Percentiles rank a stretch among this genome's conserved stretches.
Conservation (phyloP, 2,888 invertebrate species). For the Phyllotreta striolata region DNA sequence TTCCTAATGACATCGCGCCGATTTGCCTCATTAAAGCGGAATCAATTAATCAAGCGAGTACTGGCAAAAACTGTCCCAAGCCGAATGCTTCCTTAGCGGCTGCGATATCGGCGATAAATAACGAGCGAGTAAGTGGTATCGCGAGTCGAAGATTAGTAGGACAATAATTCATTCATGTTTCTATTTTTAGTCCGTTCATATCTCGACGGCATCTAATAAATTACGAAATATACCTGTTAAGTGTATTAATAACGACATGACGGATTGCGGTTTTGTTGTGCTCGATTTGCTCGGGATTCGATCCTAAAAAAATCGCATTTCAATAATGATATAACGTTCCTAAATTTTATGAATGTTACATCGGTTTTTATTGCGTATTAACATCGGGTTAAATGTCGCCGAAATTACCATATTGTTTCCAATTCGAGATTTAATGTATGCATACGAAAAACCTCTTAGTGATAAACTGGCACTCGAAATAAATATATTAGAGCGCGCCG, state of each 20-base stretch:
- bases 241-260: conserved; percentile 15
- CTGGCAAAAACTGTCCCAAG: neutral
- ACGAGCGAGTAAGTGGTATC: conserved; percentile 10
- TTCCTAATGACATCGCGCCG: too few relatives aligned
- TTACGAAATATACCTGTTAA: conserved; percentile 21
- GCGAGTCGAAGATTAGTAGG: conserved; percentile 17
- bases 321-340: too few relatives aligned
- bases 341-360: too few relatives aligned
- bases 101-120: conserved; percentile 15
- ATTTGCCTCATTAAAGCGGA: too few relatives aligned
- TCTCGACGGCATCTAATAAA: conserved; percentile 7
- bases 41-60: too few relatives aligned
- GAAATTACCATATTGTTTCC: neutral
- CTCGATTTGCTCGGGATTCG: too few relatives aligned
- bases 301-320: too few relatives aligned
- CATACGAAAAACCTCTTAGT: conserved; percentile 36
- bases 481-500: conserved; percentile 24
- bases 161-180: conserved; percentile 22
- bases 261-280: neutral
- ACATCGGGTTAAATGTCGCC: too few relatives aligned
- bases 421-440: neutral
- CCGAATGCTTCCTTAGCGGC: conserved; percentile 3
- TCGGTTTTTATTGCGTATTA: too few relatives aligned
- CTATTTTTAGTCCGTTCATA: conserved; percentile 17
- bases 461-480: conserved; percentile 32